phyloP scores from a whole-genome alignment of 2,113 vertebrate species.

The Catharus minimus region DNA sequence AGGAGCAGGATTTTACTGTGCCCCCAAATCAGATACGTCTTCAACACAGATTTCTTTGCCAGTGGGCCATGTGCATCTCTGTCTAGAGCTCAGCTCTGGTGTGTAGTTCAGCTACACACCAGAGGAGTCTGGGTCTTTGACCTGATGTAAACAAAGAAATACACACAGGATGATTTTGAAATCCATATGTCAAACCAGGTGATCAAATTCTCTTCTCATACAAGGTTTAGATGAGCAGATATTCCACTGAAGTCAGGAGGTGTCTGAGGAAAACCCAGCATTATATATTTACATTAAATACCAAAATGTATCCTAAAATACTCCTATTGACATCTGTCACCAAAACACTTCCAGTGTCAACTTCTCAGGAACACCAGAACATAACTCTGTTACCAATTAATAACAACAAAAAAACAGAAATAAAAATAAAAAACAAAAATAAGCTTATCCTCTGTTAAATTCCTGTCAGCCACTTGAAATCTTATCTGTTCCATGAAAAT shows the following conservation, averaged over 20 bases:
- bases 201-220: neutral
- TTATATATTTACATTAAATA: neutral
- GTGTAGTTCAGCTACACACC: neutral
- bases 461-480: slow-evolving; percentile 20
- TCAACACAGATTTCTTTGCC: neutral
- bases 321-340: neutral
- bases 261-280: neutral
- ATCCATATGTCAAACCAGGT: neutral
- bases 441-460: slow-evolving; percentile 36
- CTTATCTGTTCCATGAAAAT: slow-evolving; percentile 30
- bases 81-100: neutral
- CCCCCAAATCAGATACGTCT: neutral
- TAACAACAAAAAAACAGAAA: neutral
- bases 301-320: neutral
- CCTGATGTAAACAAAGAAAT: neutral
- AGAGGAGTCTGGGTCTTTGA: neutral
- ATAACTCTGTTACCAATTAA: neutral
- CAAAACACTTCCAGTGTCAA: neutral
- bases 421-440: slow-evolving; percentile 31
- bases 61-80: neutral
- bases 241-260: slow-evolving; percentile 20
- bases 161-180: neutral
- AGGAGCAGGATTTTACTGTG: neutral
- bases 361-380: slow-evolving; percentile 3
- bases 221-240: neutral